A percentile compares a stretch with the other conserved stretches of the same genome.
Evolutionary conservation across 2,888 invertebrate genomes (phyloP).

Genomic region (Cheilosia urbana): DNA sequence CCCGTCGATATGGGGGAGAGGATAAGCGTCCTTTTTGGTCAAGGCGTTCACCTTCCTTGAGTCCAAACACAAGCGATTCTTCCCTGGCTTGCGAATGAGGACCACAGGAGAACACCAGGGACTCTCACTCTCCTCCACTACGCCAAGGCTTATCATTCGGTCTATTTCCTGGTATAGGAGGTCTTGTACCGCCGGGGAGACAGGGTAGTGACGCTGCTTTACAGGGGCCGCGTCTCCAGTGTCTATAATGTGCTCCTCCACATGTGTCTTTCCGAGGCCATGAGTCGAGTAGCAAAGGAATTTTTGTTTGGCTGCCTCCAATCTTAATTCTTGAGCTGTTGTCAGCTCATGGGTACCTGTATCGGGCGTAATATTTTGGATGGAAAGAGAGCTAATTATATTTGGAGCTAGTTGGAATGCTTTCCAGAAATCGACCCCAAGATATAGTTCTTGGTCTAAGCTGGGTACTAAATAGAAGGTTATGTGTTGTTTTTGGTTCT

Average conservation of each 20-base stretch:
- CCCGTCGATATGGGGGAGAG: conserved; percentile 19
- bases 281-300: conserved; percentile 7
- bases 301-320: background rate
- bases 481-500: too few species aligned
- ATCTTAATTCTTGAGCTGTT: too few species aligned
- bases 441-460: conserved; percentile 41
- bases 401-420: conserved; percentile 36
- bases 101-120: conserved; percentile 78
- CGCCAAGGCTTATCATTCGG: conserved; percentile 77
- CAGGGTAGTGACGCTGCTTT: conserved; percentile 71
- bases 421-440: background rate
- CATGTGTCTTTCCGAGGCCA: conserved; percentile 1
- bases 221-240: conserved; percentile 40
- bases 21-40: conserved; percentile 26
- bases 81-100: conserved; percentile 74
- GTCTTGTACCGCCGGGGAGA: conserved; percentile 68
- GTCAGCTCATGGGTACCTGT: too few species aligned
- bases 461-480: conserved; percentile 8
- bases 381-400: background rate
- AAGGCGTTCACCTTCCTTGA: background rate
- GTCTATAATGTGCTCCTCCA: conserved; percentile 6
- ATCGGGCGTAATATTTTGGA: too few species aligned
- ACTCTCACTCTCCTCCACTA: conserved; percentile 75
- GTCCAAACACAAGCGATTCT: background rate
- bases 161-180: conserved; percentile 77